phyloP scores from a whole-genome alignment of 2,888 invertebrate genomes.

The Trachelus tabidus region DNA sequence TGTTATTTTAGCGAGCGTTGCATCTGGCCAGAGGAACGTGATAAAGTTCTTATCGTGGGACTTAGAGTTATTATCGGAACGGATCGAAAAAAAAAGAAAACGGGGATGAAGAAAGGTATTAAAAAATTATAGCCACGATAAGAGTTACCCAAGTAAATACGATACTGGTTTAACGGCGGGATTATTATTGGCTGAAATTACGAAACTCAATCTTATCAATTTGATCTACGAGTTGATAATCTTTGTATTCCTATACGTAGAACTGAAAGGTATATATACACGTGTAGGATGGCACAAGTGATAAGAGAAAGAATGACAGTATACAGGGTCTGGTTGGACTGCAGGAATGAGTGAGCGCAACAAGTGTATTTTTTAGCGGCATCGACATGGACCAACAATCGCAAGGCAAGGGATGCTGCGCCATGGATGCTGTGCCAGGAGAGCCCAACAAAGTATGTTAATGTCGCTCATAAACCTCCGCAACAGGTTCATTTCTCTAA shows the following conservation, averaged over 20 bases:
- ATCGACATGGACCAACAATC: neutral
- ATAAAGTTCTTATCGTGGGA: constrained; percentile 3
- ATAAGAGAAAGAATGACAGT: neutral
- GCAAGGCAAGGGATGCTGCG: neutral
- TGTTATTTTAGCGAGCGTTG: constrained; percentile 18
- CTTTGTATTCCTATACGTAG: neutral
- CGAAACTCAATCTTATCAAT: neutral
- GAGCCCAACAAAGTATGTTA: constrained; percentile 57
- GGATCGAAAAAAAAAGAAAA: neutral
- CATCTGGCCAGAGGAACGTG: constrained; percentile 29
- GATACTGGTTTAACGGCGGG: neutral
- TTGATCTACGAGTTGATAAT: neutral
- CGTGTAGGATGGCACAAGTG: neutral
- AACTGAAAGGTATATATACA: neutral
- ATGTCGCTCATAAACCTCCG: constrained; percentile 61
- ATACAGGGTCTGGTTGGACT: neutral
- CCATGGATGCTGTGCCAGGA: constrained; percentile 20
- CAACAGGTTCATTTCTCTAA: constrained; percentile 63
- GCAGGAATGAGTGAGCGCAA: constrained; percentile 1
- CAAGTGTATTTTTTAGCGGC: constrained; percentile 6
- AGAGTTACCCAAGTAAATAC: neutral
- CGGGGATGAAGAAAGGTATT: neutral
- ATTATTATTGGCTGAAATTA: neutral
- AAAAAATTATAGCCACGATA: neutral
- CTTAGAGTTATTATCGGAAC: neutral